Evolutionary conservation across 2,797 vertebrate genomes (phyloP).

Genomic region (Acanthis flammea): DNA sequence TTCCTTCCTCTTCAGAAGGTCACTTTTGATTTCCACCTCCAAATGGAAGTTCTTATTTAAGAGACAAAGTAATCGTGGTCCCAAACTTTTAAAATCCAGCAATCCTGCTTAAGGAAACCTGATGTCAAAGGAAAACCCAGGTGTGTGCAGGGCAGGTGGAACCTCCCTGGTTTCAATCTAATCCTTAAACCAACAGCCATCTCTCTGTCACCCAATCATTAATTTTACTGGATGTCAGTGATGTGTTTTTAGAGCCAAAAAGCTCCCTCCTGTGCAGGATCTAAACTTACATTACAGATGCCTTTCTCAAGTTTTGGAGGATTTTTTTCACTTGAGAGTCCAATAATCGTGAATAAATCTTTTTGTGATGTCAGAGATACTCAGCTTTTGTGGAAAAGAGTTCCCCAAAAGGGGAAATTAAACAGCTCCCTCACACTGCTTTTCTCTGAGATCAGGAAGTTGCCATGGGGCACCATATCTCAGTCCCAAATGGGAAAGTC

Average conservation of each 20-base stretch:
- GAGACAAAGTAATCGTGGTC: background rate
- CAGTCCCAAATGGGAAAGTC: background rate
- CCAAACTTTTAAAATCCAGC: background rate
- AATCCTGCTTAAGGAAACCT: background rate
- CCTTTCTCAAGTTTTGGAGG: background rate
- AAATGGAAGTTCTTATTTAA: background rate
- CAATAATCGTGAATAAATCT: background rate
- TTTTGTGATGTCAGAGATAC: background rate
- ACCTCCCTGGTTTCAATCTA: background rate
- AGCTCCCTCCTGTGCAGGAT: background rate
- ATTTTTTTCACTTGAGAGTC: background rate
- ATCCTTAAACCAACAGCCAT: background rate
- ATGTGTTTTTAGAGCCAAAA: background rate
- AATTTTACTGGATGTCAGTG: background rate
- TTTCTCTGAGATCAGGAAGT: background rate
- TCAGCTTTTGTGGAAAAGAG: background rate
- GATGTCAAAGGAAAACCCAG: background rate
- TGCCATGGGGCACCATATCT: background rate
- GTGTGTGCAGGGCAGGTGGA: background rate
- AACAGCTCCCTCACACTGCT: background rate
- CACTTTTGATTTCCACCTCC: constrained; percentile 39
- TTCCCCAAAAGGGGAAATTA: background rate
- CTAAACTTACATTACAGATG: background rate
- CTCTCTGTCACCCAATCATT: background rate
- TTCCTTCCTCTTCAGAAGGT: constrained; percentile 30